Evolutionary conservation across 2,113 vertebrate genomes (phyloP).

Genomic region (Crotophaga sulcirostris): DNA sequence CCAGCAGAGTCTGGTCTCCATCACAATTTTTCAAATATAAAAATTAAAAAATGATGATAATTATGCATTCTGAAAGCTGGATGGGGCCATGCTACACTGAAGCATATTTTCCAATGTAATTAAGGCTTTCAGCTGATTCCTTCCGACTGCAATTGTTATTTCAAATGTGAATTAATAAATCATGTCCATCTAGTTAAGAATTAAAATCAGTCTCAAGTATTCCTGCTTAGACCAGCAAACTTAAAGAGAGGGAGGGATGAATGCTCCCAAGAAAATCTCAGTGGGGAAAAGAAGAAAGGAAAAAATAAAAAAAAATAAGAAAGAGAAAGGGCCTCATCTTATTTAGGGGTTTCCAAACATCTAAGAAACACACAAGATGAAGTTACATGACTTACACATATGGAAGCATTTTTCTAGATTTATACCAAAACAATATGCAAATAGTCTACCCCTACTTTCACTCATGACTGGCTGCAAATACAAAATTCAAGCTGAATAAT

Average conservation of each 20-base stretch:
- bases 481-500: slow-evolving; percentile 87
- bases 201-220: slow-evolving; percentile 85
- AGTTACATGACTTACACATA: slow-evolving; percentile 57
- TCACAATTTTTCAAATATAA: slow-evolving; percentile 72
- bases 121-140: slow-evolving; percentile 86
- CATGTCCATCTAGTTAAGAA: slow-evolving; percentile 89
- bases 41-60: slow-evolving; percentile 79
- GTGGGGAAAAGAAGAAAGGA: neutral
- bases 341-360: slow-evolving; percentile 39
- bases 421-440: slow-evolving; percentile 76
- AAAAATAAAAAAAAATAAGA: neutral
- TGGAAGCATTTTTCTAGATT: slow-evolving; percentile 70
- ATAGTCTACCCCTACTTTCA: slow-evolving; percentile 71
- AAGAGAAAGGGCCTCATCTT: neutral
- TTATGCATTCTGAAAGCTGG: slow-evolving; percentile 72
- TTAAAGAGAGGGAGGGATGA: slow-evolving; percentile 46
- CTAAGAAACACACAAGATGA: slow-evolving; percentile 58
- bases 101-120: slow-evolving; percentile 87
- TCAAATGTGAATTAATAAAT: slow-evolving; percentile 95
- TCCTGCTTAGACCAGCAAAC: slow-evolving; percentile 75
- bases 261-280: slow-evolving; percentile 32
- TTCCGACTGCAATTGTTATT: slow-evolving; percentile 92
- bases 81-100: slow-evolving; percentile 76
- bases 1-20: slow-evolving; percentile 58
- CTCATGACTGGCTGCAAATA: slow-evolving; percentile 73